Conservation (phyloP, 2,888 invertebrate genomes). For the Acrocera orbiculus region DNA sequence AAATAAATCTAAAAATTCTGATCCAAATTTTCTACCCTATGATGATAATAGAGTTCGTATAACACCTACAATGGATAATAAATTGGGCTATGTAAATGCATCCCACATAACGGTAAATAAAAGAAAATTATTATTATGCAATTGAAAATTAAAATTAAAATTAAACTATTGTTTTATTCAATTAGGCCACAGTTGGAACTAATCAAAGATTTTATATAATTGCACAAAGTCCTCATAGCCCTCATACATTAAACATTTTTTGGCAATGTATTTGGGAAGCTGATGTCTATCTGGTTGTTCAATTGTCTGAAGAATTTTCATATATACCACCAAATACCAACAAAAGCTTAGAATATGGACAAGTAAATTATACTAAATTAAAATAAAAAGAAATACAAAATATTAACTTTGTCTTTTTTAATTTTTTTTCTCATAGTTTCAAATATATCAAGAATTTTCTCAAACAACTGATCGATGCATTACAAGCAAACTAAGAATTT, state of each 20-base stretch:
- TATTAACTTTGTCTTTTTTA: background rate
- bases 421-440: conserved; percentile 35
- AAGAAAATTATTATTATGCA: background rate
- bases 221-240: conserved; percentile 27
- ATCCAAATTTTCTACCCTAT: conserved; percentile 60
- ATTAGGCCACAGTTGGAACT: conserved; percentile 63
- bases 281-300: conserved; percentile 64
- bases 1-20: conserved; percentile 35
- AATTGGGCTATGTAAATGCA: conserved; percentile 81
- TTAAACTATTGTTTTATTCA: conserved; percentile 5
- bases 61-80: conserved; percentile 65
- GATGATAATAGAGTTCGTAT: conserved; percentile 75
- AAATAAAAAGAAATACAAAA: background rate
- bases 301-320: conserved; percentile 47
- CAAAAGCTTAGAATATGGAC: conserved; percentile 44
- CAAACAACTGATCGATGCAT: conserved; percentile 44
- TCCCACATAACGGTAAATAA: conserved; percentile 65
- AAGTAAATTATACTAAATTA: conserved; percentile 31
- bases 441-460: conserved; percentile 53
- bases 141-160: conserved; percentile 2
- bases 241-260: conserved; percentile 37
- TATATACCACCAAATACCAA: conserved; percentile 42
- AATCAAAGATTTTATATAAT: conserved; percentile 74
- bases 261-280: conserved; percentile 89
- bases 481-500: conserved; percentile 42